These are phyloP conservation scores for Macroramphosus scolopax DNA, from an alignment of 2,797 vertebrate species.

Conservation along the genomic window DNA sequence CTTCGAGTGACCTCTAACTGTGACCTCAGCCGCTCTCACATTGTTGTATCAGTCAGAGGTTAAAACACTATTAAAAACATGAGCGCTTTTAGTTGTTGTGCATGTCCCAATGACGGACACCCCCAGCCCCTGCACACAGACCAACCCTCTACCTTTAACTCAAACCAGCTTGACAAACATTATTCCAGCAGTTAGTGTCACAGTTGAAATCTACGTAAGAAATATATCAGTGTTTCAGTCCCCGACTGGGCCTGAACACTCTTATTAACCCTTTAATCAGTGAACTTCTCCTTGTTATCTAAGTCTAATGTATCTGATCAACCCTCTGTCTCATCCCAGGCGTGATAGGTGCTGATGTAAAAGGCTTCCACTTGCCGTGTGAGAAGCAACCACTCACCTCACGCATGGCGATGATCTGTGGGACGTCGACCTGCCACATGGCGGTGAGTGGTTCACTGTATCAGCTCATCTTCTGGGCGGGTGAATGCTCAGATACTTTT, in stretches of 20 bases:
- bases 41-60: constrained; percentile 58
- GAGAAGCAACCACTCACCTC: constrained; percentile 86
- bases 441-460: constrained; percentile 79
- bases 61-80: constrained; percentile 34
- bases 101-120: constrained; percentile 44
- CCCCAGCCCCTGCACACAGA: constrained; percentile 1
- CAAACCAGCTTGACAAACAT: constrained; percentile 65
- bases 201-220: constrained; percentile 21
- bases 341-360: constrained; percentile 91
- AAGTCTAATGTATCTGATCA: background rate
- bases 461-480: too few relatives aligned
- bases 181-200: constrained; percentile 58
- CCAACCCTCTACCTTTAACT: constrained; percentile 45
- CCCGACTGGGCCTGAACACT: background rate
- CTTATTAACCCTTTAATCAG: background rate
- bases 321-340: constrained; percentile 64
- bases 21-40: constrained; percentile 53
- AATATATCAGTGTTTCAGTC: constrained; percentile 19
- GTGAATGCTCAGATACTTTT: too few relatives aligned
- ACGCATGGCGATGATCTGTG: constrained; percentile 91
- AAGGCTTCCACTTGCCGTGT: constrained; percentile 83
- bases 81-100: constrained; percentile 40
- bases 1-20: constrained; percentile 36
- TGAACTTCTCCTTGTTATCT: background rate
- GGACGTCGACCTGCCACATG: constrained; percentile 98